Evolutionary conservation across 2,113 vertebrate genomes (phyloP), one percentile per base, ranked within the genome.

Genomic region (Salminus brasiliensis): DNA sequence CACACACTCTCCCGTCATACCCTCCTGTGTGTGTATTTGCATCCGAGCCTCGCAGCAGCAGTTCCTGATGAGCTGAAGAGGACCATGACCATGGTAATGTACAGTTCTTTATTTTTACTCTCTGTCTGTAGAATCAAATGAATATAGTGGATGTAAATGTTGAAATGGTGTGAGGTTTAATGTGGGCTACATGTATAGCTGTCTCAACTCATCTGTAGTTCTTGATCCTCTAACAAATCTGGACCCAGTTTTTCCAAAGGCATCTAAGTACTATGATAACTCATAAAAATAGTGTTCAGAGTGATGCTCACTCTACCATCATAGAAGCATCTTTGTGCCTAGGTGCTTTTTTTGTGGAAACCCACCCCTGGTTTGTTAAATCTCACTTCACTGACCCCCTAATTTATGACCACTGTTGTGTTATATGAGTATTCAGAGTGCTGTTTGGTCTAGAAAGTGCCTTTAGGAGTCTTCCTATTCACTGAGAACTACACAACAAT

Each of bases 31-130:
- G 47, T 78, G 69, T 62, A 85, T 85, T 90, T 89, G 84, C 84
- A 88, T 85, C 43, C n/a, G 72, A 83, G 72, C 78, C 78, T 47
- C 0, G 70, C 78, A 76, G 78, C 62, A 76, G 60, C 87, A 72
- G 80, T 83, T 89, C 85, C 78, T 82, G 78, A 84, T 87, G 82
- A 88, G 71, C 85, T 85, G 52, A 87, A 74, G 79, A 53, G 49
- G 3, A 55, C 18, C 6, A 75, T 77, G 36, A 89, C 72, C 41
- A 93, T 92, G 93, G 93, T 93, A 91, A 92, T 30, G 89, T 91
- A 86, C 32, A 60, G 15, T 1, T 27, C 10, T 47, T 75, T 84
- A 66, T 18, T 52, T 74, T 82, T 79, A 79, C 23, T 18, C 34
- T 34, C 41, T 43, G 7, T 36, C 34, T 3, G 23, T 36, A 81